Evolutionary conservation across 2,888 invertebrate species (phyloP), one percentile per base, ranked within the genome.

Genomic region (Acleris emargana): DNA sequence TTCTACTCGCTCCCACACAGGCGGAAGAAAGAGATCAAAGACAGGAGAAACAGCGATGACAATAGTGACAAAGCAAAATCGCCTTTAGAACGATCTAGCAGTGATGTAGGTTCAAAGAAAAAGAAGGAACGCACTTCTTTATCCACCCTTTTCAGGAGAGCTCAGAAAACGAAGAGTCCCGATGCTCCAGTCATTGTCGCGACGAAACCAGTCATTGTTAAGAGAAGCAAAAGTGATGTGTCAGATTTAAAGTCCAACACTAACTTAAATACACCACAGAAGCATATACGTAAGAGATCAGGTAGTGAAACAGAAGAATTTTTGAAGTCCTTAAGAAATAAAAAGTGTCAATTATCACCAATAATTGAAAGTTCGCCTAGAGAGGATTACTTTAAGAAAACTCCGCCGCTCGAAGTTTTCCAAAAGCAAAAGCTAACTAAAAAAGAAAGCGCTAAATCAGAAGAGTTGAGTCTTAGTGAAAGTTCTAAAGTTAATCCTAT

Each of bases 331-430:
- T 83, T 89, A 22, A 86, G 89, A 71, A 93, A 94, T 63, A 94
- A 94, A 71, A 95, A 95, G 77, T 92, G 94, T 64, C 96, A 96
- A 77, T 81, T 97, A 20, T 96, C 96, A 9, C 97, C 97, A 0
- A 97, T 97, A 58, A 96, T 96, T 71, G 97, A 97, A 86, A 95
- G 95, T 69, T 94, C 95, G 13, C 96, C 95, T 17, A 93, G 95
- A 70, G 95, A 95, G 73, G 95, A 96, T 78, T 95, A 95, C 76
- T 95, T 95, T 72, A 93, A 89, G 68, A 89, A 87, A 69, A 89
- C 86, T 25, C 79, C 91, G 5, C 91, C 91, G 0, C 77, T 92
- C 22, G 91, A 91, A 61, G 67, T 85, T 6, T 87, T 84, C 67
- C 84, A 86, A 64, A 91, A 88, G 71, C 81, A 90, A 72, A 89